Evolutionary conservation across 2,797 vertebrate species (phyloP), one percentile per base, ranked within the genome.

Genomic region (Petrocephalus schoutedeni): DNA sequence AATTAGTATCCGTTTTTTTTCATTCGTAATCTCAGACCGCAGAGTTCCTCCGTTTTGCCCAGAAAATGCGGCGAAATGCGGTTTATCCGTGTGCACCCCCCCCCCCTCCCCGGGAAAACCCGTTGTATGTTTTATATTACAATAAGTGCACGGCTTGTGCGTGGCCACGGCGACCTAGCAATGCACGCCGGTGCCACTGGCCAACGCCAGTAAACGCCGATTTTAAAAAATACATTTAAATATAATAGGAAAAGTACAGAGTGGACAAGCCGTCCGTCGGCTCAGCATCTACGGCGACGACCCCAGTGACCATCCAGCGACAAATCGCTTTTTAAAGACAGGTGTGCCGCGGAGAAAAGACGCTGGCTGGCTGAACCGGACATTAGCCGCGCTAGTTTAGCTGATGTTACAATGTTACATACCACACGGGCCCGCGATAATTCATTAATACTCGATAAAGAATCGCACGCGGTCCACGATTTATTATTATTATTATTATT

Each of bases 41-140:
- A 74, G 14, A 19, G 32, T 36, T 41, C 12, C 32, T 36, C 36
- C 67, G 12, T 14, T 74, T 74, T 14, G 28, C 32, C 67, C 67
- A 74, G 64, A 74, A 74, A 74, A 74, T 74, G 67, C 67, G 67
- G 67, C 67, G 67, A 74, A 74, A 74, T 74, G 67, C 67, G 5
- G 12, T 28, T 74, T 41, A 74, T 36, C 16, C 67, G 28, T 74
- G 32, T 28, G 28, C 28, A 28, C 28, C 28, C 32, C 28, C 36
- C 32, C 28, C 56, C 32, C 32, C 32, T 74, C 67, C 16, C 67
- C 32, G 67, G 67, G 67, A 74, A 74, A 74, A 36, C 32, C 67
- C 67, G 67, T 41, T 41, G 2, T 16, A 32, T 19, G 32, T 32
- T 10, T 36, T 71, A 28, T 28, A 71, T 71, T 71, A 74, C 67